A percentile compares a stretch with the other conserved stretches of the same genome.
Conservation (phyloP, 37 sponge, comb jelly and placozoan genomes). For the Axinella damicornis region DNA sequence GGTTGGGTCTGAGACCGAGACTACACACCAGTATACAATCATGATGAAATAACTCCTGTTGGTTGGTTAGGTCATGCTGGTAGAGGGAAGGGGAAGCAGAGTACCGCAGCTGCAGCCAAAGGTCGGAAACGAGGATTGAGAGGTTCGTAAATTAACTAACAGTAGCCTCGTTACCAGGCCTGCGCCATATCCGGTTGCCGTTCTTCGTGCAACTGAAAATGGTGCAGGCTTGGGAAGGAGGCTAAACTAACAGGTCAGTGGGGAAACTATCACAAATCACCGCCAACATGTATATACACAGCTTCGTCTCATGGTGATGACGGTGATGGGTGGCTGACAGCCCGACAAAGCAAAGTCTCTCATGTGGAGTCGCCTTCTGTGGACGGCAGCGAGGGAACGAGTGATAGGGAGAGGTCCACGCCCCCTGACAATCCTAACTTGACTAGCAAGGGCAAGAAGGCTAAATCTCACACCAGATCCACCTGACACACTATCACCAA, state of each 20-base stretch:
- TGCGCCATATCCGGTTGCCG: too few species aligned
- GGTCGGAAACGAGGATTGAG: not conserved
- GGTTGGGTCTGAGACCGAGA: too few species aligned
- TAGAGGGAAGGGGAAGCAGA: not conserved
- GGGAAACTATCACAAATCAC: too few species aligned
- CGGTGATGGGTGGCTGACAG: not conserved
- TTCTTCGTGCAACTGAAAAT: too few species aligned
- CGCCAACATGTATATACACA: not conserved
- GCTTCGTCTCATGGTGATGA: not conserved
- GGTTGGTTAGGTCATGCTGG: too few species aligned
- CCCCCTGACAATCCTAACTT: conserved; percentile 23
- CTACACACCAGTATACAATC: too few species aligned
- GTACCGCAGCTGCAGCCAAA: not conserved
- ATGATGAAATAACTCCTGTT: too few species aligned
- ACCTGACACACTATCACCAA: not conserved
- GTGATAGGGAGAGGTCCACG: conserved; percentile 9
- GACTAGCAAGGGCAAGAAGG: conserved; percentile 22
- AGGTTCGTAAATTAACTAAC: not conserved
- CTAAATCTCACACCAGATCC: not conserved
- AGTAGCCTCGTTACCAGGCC: too few species aligned
- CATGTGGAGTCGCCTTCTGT: not conserved
- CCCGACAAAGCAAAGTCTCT: conserved; percentile 16
- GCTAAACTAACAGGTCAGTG: too few species aligned
- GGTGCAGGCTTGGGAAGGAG: too few species aligned
- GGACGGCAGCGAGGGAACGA: conserved; percentile 3